Evolutionary conservation across 30 jellyfish, hydroid and myxozoan genomes (phyloP).

Genomic region (Chrysaora quinquecirrha): DNA sequence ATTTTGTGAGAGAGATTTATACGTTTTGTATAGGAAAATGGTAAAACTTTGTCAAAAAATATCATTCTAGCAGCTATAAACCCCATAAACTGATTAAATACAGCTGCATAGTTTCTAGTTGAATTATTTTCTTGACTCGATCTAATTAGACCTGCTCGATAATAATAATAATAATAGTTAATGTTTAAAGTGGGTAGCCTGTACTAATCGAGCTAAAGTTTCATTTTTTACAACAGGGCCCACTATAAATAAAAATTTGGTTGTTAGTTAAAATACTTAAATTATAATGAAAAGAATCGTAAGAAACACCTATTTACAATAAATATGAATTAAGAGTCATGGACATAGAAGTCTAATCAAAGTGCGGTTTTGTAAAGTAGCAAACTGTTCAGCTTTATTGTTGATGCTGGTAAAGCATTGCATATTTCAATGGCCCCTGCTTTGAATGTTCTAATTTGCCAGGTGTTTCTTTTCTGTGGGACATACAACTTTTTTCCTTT

Average conservation of each 20-base stretch:
- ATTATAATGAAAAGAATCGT: not conserved
- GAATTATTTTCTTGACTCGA: too few species aligned
- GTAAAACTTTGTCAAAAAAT: too few species aligned
- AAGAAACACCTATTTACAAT: not conserved
- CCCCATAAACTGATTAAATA: too few species aligned
- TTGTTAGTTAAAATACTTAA: too few species aligned
- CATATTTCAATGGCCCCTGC: not conserved
- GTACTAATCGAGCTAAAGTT: not conserved
- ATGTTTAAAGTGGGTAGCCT: not conserved
- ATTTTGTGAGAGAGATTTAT: too few species aligned
- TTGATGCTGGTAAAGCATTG: not conserved
- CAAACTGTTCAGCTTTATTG: not conserved
- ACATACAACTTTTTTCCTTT: not conserved
- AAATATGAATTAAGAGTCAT: too few species aligned
- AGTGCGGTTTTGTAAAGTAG: not conserved
- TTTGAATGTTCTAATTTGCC: not conserved
- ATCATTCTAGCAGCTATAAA: too few species aligned
- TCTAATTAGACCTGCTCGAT: too few species aligned
- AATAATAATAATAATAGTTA: not conserved
- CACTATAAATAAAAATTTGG: not conserved
- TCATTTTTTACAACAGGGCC: not conserved
- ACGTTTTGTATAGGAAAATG: too few species aligned
- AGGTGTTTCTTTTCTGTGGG: not conserved
- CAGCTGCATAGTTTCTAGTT: too few species aligned
- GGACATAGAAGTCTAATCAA: too few species aligned